Base-by-base conservation (phyloP, 2,797 vertebrate genomes). In the Enteromius argenteus region DNA sequence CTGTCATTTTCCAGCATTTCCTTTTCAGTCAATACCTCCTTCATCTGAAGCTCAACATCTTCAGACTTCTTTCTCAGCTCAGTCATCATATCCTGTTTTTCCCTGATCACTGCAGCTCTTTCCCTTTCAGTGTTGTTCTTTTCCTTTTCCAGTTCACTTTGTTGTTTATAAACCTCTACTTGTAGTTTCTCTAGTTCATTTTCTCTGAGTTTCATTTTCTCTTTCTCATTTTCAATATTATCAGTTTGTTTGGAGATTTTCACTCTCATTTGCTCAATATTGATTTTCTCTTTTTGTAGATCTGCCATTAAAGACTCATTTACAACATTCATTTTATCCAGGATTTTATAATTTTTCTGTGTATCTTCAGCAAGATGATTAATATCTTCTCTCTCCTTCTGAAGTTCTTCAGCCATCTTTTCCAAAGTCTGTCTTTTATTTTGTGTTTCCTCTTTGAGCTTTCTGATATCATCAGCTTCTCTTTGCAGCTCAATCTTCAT, bases 11-110 rank as follows among this genome's bases (percentile, higher is more conserved):
- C 23, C 21, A 72, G 3, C 13, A 68, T 39, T n/a, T 68, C 4
- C 1, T 39, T 39, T n/a, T 68, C 19, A 13, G 19, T 68, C 10
- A 39, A 39, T 39, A 68, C 0, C 37, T n/a, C 35, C 5, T 42
- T 68, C 66, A 68, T 68, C 21, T 68, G 21, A n/a, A 68, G 10
- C 35, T 68, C 66, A 68, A 68, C 37, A 68, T 68, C 35, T 68
- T 68, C 35, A 68, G 19, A n/a, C 66, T 68, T n/a, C 4, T n/a
- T 39, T 13, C 5, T 39, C 35, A 68, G 35, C 37, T 68, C 66
- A n/a, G 35, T 68, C 19, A 21, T 68, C 19, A 39, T 13, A 35
- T 68, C 21, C 35, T 68, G 19, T n/a, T 39, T 68, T 15, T 69
- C 39, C n/a, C n/a, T 44, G 5, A 15, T 44, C n/a, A 44, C 3